Percentiles rank a stretch among this genome's conserved stretches.
These are phyloP conservation scores for Meriones psammophilus DNA, from an alignment of 2,797 vertebrate genomes.

Conservation along the genomic window DNA sequence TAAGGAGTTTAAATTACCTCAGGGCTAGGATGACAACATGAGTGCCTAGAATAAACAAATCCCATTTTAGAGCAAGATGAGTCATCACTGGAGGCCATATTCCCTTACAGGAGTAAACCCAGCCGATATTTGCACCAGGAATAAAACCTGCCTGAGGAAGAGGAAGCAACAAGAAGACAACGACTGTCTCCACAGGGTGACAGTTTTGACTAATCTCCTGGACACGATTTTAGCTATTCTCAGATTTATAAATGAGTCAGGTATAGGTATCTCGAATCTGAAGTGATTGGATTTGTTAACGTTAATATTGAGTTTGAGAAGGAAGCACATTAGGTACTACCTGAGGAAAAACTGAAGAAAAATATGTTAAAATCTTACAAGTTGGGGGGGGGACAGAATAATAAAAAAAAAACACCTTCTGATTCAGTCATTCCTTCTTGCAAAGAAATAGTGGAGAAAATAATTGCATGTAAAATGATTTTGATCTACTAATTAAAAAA, in stretches of 20 bases:
- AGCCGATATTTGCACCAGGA: background rate
- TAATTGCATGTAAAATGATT: background rate
- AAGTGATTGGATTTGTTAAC: background rate
- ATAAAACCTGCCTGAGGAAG: background rate
- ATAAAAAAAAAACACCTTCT: background rate
- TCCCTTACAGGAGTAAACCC: background rate
- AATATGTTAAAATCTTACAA: background rate
- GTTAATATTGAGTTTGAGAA: background rate
- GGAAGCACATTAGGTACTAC: background rate
- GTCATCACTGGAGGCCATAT: background rate
- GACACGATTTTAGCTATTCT: background rate
- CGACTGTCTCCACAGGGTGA: background rate
- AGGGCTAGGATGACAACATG: constrained; percentile 32
- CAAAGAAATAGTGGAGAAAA: background rate
- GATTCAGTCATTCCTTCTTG: background rate
- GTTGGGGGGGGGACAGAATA: background rate
- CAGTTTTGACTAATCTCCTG: background rate
- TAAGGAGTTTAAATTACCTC: constrained; percentile 73
- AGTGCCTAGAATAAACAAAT: constrained; percentile 57
- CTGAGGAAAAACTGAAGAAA: background rate
- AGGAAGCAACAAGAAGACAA: background rate
- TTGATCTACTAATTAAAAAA: background rate
- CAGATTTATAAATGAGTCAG: background rate
- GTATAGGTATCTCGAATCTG: background rate
- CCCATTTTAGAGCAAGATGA: background rate